Base-by-base conservation (phyloP, 2,113 vertebrate species). In the Picathartes gymnocephalus region DNA sequence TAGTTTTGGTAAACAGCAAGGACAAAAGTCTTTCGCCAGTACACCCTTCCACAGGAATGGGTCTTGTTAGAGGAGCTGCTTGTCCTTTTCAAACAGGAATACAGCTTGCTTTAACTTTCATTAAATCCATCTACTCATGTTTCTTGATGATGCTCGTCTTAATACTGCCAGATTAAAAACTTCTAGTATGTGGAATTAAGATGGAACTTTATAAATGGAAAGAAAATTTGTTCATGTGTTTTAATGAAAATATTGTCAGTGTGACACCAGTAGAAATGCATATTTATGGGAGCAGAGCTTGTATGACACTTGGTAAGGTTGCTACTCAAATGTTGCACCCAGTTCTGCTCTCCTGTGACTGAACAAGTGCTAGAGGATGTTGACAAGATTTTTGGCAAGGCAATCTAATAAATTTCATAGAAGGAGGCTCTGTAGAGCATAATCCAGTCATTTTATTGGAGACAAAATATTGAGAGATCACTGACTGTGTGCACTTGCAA, bases 251-350 rank as follows among this genome's bases (percentile, higher is more conserved):
- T 23, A 8, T 30, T 62, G 19, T 33, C 14, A 10, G 13, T 24
- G n/a, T 40, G 47, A 44, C 28, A 27, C 6, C n/a, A n/a, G 5
- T 12, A 74, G n/a, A 39, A 84, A 51, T 39, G 14, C 2, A 0
- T 37, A 12, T 48, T 94, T 64, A 58, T 80, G n/a, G 69, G 40
- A 81, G 28, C 16, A 61, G 54, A 54, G 20, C 4, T n/a, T 60
- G 11, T 21, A 31, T 24, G 13, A 18, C 0, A 1, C 12, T 81
- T 22, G 51, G 15, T 57, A 83, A 92, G 33, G 19, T 15, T 76
- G 51, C 33, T 80, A 44, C 47, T 82, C 27, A 77, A 33, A 58
- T 5, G 7, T 13, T 27, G 60, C 28, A 33, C 44, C 10, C 60
- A 23, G 33, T 48, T 86, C 54, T 40, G 47, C 39, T 54, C 61